Base-by-base conservation (phyloP, 2,888 invertebrate species). In the Zaprionus obscuricornis region DNA sequence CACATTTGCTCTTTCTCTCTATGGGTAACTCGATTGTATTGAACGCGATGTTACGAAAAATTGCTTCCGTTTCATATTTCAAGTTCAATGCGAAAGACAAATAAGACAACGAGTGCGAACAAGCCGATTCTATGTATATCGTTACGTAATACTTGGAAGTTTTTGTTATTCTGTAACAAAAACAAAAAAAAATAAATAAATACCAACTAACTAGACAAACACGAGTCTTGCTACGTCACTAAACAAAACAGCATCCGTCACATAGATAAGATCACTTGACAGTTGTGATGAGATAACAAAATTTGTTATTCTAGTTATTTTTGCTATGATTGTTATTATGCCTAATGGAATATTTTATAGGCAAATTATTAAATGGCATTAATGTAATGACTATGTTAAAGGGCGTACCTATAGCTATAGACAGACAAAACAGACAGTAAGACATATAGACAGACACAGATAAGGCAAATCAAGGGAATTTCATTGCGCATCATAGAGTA, bases 191-290 rank as follows among this genome's bases (percentile, higher is more conserved):
- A 45, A 24, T 27, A 47, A 20, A 56, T 50, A 17, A 27, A 36
- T 29, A 51, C 27, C 5, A 13, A 40, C 49, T 59, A 66, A 66
- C 39, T 37, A 17, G 13, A 20, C 18, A 52, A 14, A 20, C 66
- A 69, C 72, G 72, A 54, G 49, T 43, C 37, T 11, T 13, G 13
- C 31, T 43, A 66, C 69, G 69, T 71, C 72, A 60, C 7, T 7
- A 22, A 7, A 4, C 4, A 4, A 22, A 4, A 22, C 4, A 22
- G 4, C 7, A 4, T 7, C 22, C 4, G 22, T 22, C 4, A 22
- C 7, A 7, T 7, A 22, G 7, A 22, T 7, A 22, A 22, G 22
- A 22, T 40, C 10, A 34, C 8, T 50, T 34, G 20, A 50, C 50
- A 64, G 58, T 2, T 14, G 16, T 11, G 43, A 43, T 42, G 52